Evolutionary conservation across 2,113 vertebrate species (phyloP).

Genomic region (Podarcis cretensis): DNA sequence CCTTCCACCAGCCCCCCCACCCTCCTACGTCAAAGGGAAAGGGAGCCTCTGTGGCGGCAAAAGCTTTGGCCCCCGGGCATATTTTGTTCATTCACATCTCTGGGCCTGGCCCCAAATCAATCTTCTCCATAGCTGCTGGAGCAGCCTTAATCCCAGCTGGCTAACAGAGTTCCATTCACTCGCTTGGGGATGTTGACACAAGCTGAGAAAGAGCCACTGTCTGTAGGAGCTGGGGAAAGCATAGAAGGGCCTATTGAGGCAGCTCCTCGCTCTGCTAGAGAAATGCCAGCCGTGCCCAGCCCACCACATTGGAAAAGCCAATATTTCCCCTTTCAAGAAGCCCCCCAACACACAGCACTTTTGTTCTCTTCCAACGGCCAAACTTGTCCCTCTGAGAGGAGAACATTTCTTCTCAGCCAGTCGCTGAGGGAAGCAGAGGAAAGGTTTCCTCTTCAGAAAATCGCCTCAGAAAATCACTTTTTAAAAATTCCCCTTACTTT

Average conservation of each 20-base stretch:
- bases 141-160: neutral
- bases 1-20: neutral
- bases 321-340: conserved; percentile 13
- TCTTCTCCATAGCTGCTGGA: neutral
- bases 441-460: neutral
- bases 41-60: neutral
- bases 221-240: conserved; percentile 23
- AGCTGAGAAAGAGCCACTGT: conserved; percentile 11
- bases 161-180: conserved; percentile 70
- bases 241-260: conserved; percentile 20
- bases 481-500: neutral
- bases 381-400: neutral
- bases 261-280: neutral
- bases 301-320: conserved; percentile 22
- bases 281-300: conserved; percentile 12
- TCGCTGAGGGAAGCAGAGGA: neutral
- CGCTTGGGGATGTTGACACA: accelerated
- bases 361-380: neutral
- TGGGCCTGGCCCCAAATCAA: conserved; percentile 12
- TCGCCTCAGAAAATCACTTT: neutral
- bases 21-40: neutral
- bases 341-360: neutral
- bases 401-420: neutral
- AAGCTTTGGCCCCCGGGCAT: neutral
- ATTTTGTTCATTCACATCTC: conserved; percentile 13